These are phyloP conservation scores for Hapalemur alaotrensis DNA, from an alignment of 2,797 vertebrate species.

Conservation along the genomic window DNA sequence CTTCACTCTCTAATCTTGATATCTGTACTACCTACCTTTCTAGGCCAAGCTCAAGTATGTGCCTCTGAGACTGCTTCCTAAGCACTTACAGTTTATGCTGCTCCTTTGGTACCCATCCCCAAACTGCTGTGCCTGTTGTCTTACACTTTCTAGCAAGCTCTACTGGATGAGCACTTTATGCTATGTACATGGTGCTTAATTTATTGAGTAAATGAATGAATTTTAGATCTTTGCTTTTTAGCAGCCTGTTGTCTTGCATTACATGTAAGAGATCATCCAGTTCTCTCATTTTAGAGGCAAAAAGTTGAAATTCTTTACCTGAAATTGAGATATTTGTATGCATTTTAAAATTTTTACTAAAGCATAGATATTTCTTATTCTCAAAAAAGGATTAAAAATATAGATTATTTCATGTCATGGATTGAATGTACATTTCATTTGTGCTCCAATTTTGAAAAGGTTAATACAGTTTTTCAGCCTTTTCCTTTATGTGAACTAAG, in stretches of 20 bases:
- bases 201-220: neutral
- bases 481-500: conserved; percentile 8
- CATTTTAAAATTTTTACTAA: neutral
- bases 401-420: neutral
- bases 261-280: neutral
- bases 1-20: neutral
- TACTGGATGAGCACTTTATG: neutral
- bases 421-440: conserved; percentile 2
- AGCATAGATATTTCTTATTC: neutral
- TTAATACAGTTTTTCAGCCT: neutral
- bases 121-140: no score
- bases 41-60: neutral
- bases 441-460: neutral
- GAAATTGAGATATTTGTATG: neutral
- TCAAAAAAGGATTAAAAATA: neutral
- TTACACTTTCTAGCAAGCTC: neutral
- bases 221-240: neutral
- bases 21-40: neutral
- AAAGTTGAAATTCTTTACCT: neutral
- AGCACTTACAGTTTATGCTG: neutral
- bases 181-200: neutral
- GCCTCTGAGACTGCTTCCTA: neutral
- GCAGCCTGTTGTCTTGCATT: neutral
- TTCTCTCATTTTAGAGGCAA: neutral
- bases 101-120: neutral